Percentiles rank a stretch among this genome's conserved stretches.
These are phyloP conservation scores for Epinephelus coioides DNA, from an alignment of 2,797 vertebrate genomes.

Conservation along the genomic window DNA sequence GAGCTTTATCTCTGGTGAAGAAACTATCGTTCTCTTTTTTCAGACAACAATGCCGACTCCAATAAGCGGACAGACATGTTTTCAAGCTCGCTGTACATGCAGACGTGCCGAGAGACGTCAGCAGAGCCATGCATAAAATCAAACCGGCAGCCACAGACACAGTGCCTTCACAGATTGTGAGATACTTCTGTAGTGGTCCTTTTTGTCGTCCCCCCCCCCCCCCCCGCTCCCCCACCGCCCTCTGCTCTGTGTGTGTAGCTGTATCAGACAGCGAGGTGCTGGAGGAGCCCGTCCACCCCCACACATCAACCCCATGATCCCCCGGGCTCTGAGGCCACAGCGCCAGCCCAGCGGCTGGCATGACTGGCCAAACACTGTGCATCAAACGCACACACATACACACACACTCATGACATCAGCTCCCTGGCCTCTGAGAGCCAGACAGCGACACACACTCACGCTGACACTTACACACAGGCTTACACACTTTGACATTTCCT, in stretches of 20 bases:
- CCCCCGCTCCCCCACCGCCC: background rate
- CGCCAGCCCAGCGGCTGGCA: constrained; percentile 63
- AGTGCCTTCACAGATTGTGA: constrained; percentile 70
- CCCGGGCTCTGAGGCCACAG: constrained; percentile 65
- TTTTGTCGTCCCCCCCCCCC: constrained; percentile 5
- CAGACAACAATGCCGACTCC: constrained; percentile 72
- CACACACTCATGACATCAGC: constrained; percentile 81
- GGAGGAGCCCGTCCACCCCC: constrained; percentile 70
- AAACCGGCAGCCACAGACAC: constrained; percentile 67
- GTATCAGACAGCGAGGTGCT: constrained; percentile 67
- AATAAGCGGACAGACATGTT: constrained; percentile 65
- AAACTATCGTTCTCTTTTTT: constrained; percentile 48
- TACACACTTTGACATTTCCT: constrained; percentile 85
- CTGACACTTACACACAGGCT: constrained; percentile 71
- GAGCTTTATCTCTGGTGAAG: constrained; percentile 56
- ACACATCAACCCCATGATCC: constrained; percentile 70
- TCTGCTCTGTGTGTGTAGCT: constrained; percentile 38
- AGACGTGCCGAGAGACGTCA: constrained; percentile 68
- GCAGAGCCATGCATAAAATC: constrained; percentile 72
- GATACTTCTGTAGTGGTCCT: constrained; percentile 47
- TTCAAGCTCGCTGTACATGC: constrained; percentile 56
- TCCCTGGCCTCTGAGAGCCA: constrained; percentile 73
- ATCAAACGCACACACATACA: constrained; percentile 64
- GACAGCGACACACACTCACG: constrained; percentile 65
- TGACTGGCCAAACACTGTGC: constrained; percentile 74